Conservation (phyloP, 2,888 invertebrate species). For the Meiosimyza decipiens region DNA sequence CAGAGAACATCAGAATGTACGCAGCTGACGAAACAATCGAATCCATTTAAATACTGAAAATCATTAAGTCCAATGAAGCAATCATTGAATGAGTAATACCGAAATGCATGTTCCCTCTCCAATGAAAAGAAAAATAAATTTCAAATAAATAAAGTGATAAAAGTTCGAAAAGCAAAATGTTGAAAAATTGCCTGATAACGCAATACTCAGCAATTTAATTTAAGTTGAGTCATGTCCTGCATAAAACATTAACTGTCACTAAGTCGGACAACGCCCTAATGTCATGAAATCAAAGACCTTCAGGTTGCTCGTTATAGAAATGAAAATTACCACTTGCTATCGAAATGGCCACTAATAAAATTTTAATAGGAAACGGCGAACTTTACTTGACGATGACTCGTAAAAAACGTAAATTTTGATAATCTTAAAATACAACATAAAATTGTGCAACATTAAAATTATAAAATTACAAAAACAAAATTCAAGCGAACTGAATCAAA, state of each 20-base stretch:
- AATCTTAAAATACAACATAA: not conserved
- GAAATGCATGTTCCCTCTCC: no score
- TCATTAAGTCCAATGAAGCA: no score
- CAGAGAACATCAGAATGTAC: no score
- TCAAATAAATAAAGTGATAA: not conserved
- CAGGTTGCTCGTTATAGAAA: not conserved
- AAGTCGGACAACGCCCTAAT: not conserved
- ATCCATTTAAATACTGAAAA: no score
- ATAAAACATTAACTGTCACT: not conserved
- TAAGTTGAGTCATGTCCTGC: constrained; percentile 22
- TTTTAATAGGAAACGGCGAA: not conserved
- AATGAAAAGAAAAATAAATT: no score
- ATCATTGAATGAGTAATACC: no score
- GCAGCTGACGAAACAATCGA: no score
- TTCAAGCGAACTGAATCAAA: not conserved
- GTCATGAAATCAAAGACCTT: not conserved
- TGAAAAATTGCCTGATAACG: not conserved
- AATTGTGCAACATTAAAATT: constrained; percentile 3
- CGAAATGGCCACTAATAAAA: not conserved
- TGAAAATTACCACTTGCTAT: no score
- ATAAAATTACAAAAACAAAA: constrained; percentile 8
- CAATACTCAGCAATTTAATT: not conserved
- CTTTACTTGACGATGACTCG: constrained; percentile 22
- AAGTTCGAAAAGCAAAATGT: not conserved
- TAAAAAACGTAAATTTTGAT: constrained; percentile 22